These are phyloP conservation scores for Mesorhabditis spiculigera DNA, from an alignment of 2,888 invertebrate genomes.

Conservation along the genomic window DNA sequence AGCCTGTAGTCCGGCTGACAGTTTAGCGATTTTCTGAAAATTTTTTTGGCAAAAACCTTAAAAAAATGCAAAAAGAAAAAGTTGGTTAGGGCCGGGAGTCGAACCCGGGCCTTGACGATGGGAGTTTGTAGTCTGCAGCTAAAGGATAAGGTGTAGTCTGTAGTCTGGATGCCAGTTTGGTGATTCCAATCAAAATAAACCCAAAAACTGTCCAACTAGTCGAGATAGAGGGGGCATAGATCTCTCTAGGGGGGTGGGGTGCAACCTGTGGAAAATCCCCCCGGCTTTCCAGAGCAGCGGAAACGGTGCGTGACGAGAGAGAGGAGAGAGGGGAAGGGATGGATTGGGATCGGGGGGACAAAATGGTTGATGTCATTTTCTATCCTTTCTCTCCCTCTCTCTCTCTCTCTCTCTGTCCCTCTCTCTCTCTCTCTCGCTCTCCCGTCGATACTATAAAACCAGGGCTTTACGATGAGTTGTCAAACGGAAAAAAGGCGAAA, in stretches of 20 bases:
- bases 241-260: constrained; percentile 14
- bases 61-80: constrained; percentile 8
- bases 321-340: constrained; percentile 6
- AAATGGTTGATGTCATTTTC: too few relatives aligned
- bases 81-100: not conserved
- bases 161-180: too few relatives aligned
- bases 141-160: too few relatives aligned
- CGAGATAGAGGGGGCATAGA: not conserved
- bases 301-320: not conserved
- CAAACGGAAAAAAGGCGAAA: constrained; percentile 5
- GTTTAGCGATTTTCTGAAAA: too few relatives aligned
- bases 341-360: too few relatives aligned
- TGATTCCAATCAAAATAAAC: too few relatives aligned
- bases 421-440: constrained; percentile 11
- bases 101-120: too few relatives aligned
- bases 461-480: not conserved
- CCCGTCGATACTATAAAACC: not conserved
- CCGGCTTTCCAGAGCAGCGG: not conserved
- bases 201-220: too few relatives aligned
- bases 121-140: too few relatives aligned
- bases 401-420: too few relatives aligned
- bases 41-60: too few relatives aligned
- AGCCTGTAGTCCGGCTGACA: too few relatives aligned
- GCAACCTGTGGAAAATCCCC: constrained; percentile 11
- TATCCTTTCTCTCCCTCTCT: constrained; percentile 14